Evolutionary conservation across 2,888 invertebrate genomes (phyloP).

Genomic region (Bursaphelenchus okinawaensis): DNA sequence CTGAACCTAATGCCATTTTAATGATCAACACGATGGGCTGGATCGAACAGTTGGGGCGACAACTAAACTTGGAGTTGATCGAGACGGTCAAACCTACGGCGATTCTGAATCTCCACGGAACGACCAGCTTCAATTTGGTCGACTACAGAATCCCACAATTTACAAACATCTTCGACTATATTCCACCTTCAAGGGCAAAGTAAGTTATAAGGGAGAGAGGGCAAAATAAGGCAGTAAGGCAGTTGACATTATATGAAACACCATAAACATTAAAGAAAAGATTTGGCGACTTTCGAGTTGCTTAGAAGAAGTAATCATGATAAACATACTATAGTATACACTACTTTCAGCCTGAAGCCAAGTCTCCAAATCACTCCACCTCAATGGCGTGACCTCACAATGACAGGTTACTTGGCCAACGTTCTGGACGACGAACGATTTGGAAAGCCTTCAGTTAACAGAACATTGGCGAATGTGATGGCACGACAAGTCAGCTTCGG

Average conservation of each 20-base stretch:
- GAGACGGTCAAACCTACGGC: neutral
- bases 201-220: too few species aligned
- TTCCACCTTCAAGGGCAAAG: neutral
- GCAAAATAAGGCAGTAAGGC: too few species aligned
- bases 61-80: neutral
- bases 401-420: slow-evolving; percentile 10
- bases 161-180: neutral
- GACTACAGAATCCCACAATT: neutral
- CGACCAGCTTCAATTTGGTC: neutral
- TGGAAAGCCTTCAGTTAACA: neutral
- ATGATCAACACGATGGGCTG: slow-evolving; percentile 51
- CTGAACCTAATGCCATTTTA: slow-evolving; percentile 26
- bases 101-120: neutral
- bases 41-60: slow-evolving; percentile 25
- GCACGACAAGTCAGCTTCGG: slow-evolving; percentile 16
- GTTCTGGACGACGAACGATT: slow-evolving; percentile 1
- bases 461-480: slow-evolving; percentile 7
- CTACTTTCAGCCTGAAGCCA: neutral
- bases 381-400: neutral
- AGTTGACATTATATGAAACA: too few species aligned
- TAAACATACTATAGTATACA: too few species aligned
- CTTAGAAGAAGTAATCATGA: too few species aligned
- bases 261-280: too few species aligned
- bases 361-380: slow-evolving; percentile 5
- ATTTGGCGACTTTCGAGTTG: neutral